These are phyloP conservation scores for Sebastes variabilis DNA, from an alignment of 2,797 vertebrate genomes.

Conservation along the genomic window DNA sequence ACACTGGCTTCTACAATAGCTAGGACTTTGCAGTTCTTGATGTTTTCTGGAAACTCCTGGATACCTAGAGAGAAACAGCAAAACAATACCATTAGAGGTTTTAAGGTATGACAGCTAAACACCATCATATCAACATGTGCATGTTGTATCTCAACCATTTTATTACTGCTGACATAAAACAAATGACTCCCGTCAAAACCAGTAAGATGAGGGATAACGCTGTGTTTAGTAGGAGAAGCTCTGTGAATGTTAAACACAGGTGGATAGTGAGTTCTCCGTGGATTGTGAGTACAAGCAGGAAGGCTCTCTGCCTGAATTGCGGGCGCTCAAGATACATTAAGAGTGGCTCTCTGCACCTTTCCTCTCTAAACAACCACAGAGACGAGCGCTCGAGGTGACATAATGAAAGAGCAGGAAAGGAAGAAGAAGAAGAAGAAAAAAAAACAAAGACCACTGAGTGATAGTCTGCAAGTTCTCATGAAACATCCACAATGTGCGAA, in stretches of 20 bases:
- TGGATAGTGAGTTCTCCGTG: neutral
- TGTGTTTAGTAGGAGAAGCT: neutral
- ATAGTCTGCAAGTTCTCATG: constrained; percentile 48
- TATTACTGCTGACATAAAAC: constrained; percentile 17
- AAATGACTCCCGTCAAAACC: constrained; percentile 4
- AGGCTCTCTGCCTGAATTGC: constrained; percentile 4
- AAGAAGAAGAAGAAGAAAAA: neutral
- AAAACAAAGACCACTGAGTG: neutral
- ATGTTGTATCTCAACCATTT: neutral
- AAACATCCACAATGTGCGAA: constrained; percentile 13
- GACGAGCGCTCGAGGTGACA: constrained; percentile 18
- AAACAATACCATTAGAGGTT: neutral
- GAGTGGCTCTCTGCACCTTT: constrained; percentile 45
- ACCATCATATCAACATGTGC: neutral
- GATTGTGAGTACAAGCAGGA: constrained; percentile 6
- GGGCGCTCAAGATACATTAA: constrained; percentile 19
- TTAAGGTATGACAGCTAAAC: neutral
- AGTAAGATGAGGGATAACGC: constrained; percentile 4
- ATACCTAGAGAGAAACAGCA: constrained; percentile 84
- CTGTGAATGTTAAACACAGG: constrained; percentile 38
- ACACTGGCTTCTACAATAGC: constrained; percentile 96
- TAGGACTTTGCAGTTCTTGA: constrained; percentile 98
- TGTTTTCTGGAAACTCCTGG: constrained; percentile 99
- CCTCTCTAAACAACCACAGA: constrained; percentile 47
- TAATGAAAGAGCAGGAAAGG: constrained; percentile 21